Conservation (phyloP, 64 coral and sea anemone species). For the Montipora foliosa region DNA sequence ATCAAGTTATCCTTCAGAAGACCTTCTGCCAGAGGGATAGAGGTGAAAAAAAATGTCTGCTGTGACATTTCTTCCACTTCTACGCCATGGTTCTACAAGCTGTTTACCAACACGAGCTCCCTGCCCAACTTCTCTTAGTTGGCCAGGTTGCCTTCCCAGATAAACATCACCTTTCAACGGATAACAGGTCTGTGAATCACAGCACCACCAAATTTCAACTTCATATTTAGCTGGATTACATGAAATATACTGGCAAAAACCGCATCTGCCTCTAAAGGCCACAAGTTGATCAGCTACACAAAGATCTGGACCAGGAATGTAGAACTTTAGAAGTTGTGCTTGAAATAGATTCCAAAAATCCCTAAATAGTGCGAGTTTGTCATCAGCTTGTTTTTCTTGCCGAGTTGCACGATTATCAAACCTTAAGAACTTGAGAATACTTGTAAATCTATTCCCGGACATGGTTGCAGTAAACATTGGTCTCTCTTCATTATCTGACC, state of each 20-base stretch:
- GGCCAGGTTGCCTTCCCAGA: not conserved
- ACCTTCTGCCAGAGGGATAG: not conserved
- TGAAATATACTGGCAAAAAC: not conserved
- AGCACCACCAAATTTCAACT: not conserved
- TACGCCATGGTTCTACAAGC: not conserved
- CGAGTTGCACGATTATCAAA: not conserved
- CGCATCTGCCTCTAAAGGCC: not conserved
- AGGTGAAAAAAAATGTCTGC: not conserved
- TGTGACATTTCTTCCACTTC: constrained; percentile 4
- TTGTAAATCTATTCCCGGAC: not conserved
- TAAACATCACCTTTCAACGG: not conserved
- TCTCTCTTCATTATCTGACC: too few species aligned
- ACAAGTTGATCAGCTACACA: not conserved
- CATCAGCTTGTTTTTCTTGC: not conserved
- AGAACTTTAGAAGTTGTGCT: not conserved
- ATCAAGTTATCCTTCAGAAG: constrained; percentile 11
- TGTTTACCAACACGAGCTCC: not conserved
- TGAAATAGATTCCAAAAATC: not conserved
- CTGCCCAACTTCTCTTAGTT: not conserved
- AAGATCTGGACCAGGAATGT: not conserved
- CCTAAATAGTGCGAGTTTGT: not conserved
- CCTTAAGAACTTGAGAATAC: not conserved
- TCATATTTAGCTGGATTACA: not conserved
- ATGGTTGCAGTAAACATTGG: not conserved
- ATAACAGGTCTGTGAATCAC: not conserved